phyloP scores from a whole-genome alignment of 2,113 vertebrate genomes.

The Grantiella picta region DNA sequence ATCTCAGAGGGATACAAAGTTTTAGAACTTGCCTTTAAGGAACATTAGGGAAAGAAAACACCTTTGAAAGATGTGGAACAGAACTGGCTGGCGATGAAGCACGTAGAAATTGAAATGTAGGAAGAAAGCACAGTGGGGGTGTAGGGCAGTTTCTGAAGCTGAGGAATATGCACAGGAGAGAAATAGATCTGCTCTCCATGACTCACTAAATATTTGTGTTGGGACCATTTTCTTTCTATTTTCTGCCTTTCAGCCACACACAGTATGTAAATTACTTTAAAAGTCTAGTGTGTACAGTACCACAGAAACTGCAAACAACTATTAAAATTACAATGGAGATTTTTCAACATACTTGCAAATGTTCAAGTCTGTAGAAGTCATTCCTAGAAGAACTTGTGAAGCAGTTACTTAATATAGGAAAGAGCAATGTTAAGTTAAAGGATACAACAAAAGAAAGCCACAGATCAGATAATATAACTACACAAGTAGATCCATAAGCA shows the following conservation, averaged over 20 bases:
- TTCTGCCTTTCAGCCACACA: background rate
- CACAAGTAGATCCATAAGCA: background rate
- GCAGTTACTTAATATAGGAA: background rate
- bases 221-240: background rate
- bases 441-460: background rate
- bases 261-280: background rate
- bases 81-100: background rate
- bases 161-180: rapidly evolving
- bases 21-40: background rate
- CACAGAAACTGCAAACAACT: background rate
- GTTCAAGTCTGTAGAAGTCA: background rate
- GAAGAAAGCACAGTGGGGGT: background rate
- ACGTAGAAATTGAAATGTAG: background rate
- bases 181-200: background rate
- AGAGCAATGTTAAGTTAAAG: background rate
- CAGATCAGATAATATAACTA: background rate
- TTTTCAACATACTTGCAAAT: background rate
- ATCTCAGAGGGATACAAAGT: background rate
- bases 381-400: background rate
- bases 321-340: background rate
- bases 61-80: background rate
- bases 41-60: background rate
- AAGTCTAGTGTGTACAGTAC: background rate
- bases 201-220: background rate
- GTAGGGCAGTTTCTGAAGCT: background rate